phyloP scores from a whole-genome alignment of 2,888 invertebrate genomes.

The Ormyrus nitidulus region DNA sequence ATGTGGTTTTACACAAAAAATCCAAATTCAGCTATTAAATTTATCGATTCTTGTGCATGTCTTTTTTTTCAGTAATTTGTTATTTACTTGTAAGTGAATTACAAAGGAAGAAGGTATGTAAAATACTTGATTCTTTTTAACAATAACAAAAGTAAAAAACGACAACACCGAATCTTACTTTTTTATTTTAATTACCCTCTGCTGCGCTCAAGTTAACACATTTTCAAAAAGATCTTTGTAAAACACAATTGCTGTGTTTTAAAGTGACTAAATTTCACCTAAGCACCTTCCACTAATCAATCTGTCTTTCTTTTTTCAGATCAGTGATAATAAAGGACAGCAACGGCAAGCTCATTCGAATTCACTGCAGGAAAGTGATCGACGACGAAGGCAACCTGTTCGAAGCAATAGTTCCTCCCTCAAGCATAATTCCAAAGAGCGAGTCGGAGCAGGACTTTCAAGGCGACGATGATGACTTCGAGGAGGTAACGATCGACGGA shows the following conservation, averaged over 20 bases:
- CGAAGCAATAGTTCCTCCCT: conserved; percentile 17
- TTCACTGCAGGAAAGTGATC: conserved; percentile 4
- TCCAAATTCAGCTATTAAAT: not conserved
- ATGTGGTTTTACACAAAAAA: too few relatives aligned
- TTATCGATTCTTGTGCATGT: not conserved
- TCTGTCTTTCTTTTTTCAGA: conserved; percentile 42
- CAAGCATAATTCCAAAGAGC: not conserved
- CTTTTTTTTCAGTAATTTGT: not conserved
- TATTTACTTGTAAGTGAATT: too few relatives aligned
- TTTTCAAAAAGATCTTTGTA: conserved; percentile 12
- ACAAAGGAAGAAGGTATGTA: too few relatives aligned
- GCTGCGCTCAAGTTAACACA: too few relatives aligned
- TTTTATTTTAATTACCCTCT: too few relatives aligned
- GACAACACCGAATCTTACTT: too few relatives aligned
- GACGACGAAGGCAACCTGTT: conserved; percentile 34
- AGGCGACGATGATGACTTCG: conserved; percentile 32
- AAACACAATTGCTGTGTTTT: not conserved
- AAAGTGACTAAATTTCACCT: too few relatives aligned
- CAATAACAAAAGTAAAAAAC: too few relatives aligned
- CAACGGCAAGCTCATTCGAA: too few relatives aligned
- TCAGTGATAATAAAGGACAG: not conserved
- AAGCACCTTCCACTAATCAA: conserved; percentile 18
- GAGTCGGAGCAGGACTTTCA: not conserved
- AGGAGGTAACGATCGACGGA: conserved; percentile 49
- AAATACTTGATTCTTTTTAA: too few relatives aligned